Base-by-base conservation (phyloP, 2,888 invertebrate genomes). In the Morinoia aosen region DNA sequence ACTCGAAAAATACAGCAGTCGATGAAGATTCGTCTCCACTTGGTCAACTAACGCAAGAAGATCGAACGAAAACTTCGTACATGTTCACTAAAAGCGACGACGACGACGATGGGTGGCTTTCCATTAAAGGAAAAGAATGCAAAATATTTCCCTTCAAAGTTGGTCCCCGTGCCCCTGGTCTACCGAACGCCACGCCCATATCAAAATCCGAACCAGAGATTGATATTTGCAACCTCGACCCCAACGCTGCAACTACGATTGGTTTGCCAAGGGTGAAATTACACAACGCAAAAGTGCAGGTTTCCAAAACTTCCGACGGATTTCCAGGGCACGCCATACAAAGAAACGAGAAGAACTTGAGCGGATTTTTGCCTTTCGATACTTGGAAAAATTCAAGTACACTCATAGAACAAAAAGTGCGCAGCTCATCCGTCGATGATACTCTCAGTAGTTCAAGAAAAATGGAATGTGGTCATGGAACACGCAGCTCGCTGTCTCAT, bases 61-160 rank as follows among this genome's bases (percentile, higher is more conserved):
- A 88, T n/a, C 88, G 25, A 0, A 88, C 19, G 2, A 11, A 39
- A 88, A 39, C n/a, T n/a, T 8, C 88, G 8, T 61, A 61, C 93
- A 48, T 61, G 56, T 58, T 61, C 94, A 94, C 58, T 25, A 39
- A 56, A 25, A 19, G 39, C 56, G 58, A 95, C 95, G 61, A 95
- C 91, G 16, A 33, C 56, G 58, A 95, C 95, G n/a, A n/a, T n/a
- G 40, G 64, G 40, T 33, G 58, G 58, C 39, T 94, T 25, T 48
- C n/a, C 33, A 94, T 61, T 19, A 94, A 58, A 58, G 58, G 94
- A 58, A 61, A 94, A 94, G 94, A 61, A 58, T 91, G 91, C 56
- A 91, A 91, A 61, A 39, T 94, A 19, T 94, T 61, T 58, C 94
- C 94, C 16, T 61, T 94, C n/a, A 94, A 94, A 58, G 14, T 91